Base-by-base conservation (phyloP, 2,888 invertebrate genomes). In the Drosophila merina region DNA sequence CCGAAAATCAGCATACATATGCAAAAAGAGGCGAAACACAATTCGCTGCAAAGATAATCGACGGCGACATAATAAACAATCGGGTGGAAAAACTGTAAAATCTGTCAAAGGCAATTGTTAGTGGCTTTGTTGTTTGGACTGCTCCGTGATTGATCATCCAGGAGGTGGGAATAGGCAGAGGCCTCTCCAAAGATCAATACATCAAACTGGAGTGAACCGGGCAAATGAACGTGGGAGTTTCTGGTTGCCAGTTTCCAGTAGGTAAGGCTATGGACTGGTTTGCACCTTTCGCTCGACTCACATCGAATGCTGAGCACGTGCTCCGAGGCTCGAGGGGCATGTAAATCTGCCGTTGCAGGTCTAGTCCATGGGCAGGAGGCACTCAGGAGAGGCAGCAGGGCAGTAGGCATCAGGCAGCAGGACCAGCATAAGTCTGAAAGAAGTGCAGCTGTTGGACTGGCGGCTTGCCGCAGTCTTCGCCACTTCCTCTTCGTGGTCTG, bases 401-500 rank as follows among this genome's bases (percentile, higher is more conserved):
- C 49, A 40, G 51, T 50, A 44, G 36, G 36, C 10, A 28, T 44
- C 36, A 14, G 33, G 50, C 33, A 20, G 48, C 28, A 58, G 74
- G 72, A 76, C 80, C 86, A 69, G 84, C 82, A 86, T 82, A 77
- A 84, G 62, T 69, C 56, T 36, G 33, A 20, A 51, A 57, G 51
- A 68, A 60, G 72, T 73, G 72, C 72, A 73, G 72, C 72, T 73
- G 72, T 73, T 69, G 44, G 44, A 45, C 58, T 74, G 86, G 83
- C 83, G 83, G 83, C 86, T 75, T 86, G 88, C 88, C 86, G 54
- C 82, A 82, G 82, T 82, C 88, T 82, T 83, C 69, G 88, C 88
- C 82, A 83, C 82, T 83, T 83, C 82, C 82, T 88, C 68, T 88
- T 83, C 86, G 88, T 82, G 82, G 88, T 88, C 82, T 82, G 82